Evolutionary conservation across 2,888 invertebrate genomes (phyloP).

Genomic region (Diarsia mendica): DNA sequence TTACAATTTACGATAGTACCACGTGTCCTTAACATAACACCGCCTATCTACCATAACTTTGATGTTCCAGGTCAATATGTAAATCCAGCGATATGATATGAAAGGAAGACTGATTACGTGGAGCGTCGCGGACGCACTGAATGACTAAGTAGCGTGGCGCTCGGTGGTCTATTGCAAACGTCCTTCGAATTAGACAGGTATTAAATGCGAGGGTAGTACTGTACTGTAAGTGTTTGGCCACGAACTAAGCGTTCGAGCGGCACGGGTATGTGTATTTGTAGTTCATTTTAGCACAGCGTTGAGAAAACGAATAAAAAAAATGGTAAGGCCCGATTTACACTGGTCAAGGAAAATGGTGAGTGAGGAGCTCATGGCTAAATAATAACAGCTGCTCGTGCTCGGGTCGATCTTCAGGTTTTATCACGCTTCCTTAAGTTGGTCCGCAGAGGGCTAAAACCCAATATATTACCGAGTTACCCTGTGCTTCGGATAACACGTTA

Average conservation of each 20-base stretch:
- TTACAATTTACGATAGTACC: conserved; percentile 3
- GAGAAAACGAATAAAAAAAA: not conserved
- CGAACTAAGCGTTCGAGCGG: not conserved
- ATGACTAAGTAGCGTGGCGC: conserved; percentile 41
- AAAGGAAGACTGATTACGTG: conserved; percentile 48
- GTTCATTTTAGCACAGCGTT: not conserved
- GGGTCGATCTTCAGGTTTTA: not conserved
- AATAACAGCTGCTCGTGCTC: not conserved
- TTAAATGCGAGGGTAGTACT: conserved; percentile 30
- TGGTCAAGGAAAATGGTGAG: not conserved
- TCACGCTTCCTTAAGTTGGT: not conserved
- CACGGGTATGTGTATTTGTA: not conserved
- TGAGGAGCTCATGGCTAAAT: not conserved
- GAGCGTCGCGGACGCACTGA: conserved; percentile 44
- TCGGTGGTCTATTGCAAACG: conserved; percentile 33
- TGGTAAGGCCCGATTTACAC: not conserved
- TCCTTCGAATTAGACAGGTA: conserved; percentile 50
- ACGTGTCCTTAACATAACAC: conserved; percentile 11
- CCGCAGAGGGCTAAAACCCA: too few species aligned
- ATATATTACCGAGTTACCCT: too few species aligned
- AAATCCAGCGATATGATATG: conserved; percentile 47
- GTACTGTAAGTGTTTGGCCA: not conserved
- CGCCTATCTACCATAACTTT: conserved; percentile 31
- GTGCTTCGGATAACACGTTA: not conserved
- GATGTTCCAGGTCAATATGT: conserved; percentile 55